A percentile compares a stretch with the other conserved stretches of the same genome.
phyloP scores from a whole-genome alignment of 2,888 invertebrate genomes.

The Toxonevra muliebris region DNA sequence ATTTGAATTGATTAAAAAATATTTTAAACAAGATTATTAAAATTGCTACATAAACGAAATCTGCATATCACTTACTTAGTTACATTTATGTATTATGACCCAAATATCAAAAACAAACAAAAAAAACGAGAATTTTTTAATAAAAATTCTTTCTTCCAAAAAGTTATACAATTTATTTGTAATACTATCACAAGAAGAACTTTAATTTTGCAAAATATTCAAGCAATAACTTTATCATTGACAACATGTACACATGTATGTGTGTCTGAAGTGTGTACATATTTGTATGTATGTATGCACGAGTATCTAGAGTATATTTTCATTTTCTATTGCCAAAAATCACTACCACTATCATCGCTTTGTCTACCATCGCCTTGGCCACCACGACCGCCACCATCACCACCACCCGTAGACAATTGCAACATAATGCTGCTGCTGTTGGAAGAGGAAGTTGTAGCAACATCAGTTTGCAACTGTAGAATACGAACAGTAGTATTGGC shows the following conservation, averaged over 20 bases:
- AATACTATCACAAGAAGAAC: neutral
- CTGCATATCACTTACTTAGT: too few species aligned
- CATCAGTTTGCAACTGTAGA: neutral
- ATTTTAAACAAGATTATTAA: too few species aligned
- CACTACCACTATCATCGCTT: constrained; percentile 38
- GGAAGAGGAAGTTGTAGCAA: neutral
- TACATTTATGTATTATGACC: neutral
- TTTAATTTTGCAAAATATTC: neutral
- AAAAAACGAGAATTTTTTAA: neutral
- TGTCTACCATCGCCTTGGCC: constrained; percentile 16
- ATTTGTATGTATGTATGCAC: neutral
- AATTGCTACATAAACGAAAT: too few species aligned
- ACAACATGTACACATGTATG: neutral
- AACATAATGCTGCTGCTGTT: constrained; percentile 21
- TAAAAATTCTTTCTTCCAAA: too few species aligned
- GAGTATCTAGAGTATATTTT: neutral
- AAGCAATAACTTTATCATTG: neutral
- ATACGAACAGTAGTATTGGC: neutral
- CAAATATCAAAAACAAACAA: constrained; percentile 5
- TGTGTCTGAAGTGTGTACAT: too few species aligned
- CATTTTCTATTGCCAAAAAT: constrained; percentile 37
- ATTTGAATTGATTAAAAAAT: too few species aligned
- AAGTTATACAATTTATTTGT: neutral
- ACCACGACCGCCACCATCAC: constrained; percentile 18
- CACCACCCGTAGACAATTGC: constrained; percentile 31